Percentiles rank a stretch among this genome's conserved stretches.
Evolutionary conservation across 2,888 invertebrate genomes (phyloP).

Genomic region (Perithous albicinctus): DNA sequence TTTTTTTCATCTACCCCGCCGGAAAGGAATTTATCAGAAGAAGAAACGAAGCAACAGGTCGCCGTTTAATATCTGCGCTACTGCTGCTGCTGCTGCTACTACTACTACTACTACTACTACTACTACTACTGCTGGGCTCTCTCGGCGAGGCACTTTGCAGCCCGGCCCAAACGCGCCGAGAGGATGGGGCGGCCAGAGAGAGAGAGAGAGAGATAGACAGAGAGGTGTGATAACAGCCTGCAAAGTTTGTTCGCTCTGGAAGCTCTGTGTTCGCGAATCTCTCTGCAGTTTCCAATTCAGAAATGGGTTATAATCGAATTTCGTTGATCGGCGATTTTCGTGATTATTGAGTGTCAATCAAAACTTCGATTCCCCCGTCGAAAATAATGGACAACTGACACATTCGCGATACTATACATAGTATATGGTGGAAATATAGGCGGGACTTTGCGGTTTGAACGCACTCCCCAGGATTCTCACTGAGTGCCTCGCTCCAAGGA

Average conservation of each 20-base stretch:
- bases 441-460: slow-evolving; percentile 29
- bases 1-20: slow-evolving; percentile 35
- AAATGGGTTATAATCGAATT: slow-evolving; percentile 40
- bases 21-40: slow-evolving; percentile 66
- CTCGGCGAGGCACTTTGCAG: slow-evolving; percentile 53
- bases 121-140: slow-evolving; percentile 30
- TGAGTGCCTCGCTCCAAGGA: slow-evolving; percentile 50
- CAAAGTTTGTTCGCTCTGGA: slow-evolving; percentile 48
- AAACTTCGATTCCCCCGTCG: slow-evolving; percentile 27
- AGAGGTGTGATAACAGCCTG: slow-evolving; percentile 61
- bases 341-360: slow-evolving; percentile 37
- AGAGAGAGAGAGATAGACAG: slow-evolving; percentile 32
- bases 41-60: slow-evolving; percentile 67
- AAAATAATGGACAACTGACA: slow-evolving; percentile 4
- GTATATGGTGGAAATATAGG: background rate
- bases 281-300: slow-evolving; percentile 38
- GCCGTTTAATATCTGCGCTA: slow-evolving; percentile 65
- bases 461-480: slow-evolving; percentile 10
- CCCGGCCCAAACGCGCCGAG: slow-evolving; percentile 33
- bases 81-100: slow-evolving; percentile 34
- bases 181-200: background rate
- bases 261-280: slow-evolving; percentile 11
- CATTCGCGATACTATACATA: background rate
- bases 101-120: slow-evolving; percentile 27
- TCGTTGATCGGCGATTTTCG: slow-evolving; percentile 11